Base-by-base conservation (phyloP, 2,113 vertebrate species). In the Excalfactoria chinensis region DNA sequence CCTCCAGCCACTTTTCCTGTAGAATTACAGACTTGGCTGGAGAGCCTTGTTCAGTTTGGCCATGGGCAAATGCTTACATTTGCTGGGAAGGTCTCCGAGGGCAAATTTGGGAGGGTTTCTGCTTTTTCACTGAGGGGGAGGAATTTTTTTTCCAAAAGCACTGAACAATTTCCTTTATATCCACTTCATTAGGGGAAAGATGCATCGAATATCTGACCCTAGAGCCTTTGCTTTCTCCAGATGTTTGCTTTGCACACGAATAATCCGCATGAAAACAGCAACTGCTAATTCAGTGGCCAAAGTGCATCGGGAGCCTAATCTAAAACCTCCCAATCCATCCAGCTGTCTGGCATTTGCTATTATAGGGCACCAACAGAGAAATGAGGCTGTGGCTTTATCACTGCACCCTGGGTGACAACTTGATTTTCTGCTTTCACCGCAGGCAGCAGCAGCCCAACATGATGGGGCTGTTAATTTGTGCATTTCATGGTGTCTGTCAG, bases 381-480 rank as follows among this genome's bases (percentile, higher is more conserved):
- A 98, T 97, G 97, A 98, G 97, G 94, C 98, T 98, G 97, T 98
- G 98, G 98, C 98, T 98, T 97, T 98, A 98, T 98, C 97, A 86
- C 97, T 97, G 98, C 95, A 98, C 98, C 97, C 96, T 96, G 97
- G 97, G 98, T 99, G 98, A 99, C 98, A 99, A 98, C 98, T 98
- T 98, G 98, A 99, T 99, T 99, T 99, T 98, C 98, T 98, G 98
- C 98, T 98, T 97, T 98, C 98, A 98, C 98, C 90, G 90, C 98
- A 98, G 98, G 98, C 98, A 98, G 98, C 97, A 97, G 98, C 98
- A 97, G 97, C 97, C 98, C 97, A 98, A 98, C 98, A 98, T 98
- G 98, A 99, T 98, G 98, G 98, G 98, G 97, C 98, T 98, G 98
- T 98, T 99, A 98, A 98, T 98, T 98, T 98, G 98, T 98, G 97